Evolutionary conservation across 1,140 invertebrate species (phyloP), one percentile per base, ranked within the genome.

Genomic region (Dinoponera quadriceps): DNA sequence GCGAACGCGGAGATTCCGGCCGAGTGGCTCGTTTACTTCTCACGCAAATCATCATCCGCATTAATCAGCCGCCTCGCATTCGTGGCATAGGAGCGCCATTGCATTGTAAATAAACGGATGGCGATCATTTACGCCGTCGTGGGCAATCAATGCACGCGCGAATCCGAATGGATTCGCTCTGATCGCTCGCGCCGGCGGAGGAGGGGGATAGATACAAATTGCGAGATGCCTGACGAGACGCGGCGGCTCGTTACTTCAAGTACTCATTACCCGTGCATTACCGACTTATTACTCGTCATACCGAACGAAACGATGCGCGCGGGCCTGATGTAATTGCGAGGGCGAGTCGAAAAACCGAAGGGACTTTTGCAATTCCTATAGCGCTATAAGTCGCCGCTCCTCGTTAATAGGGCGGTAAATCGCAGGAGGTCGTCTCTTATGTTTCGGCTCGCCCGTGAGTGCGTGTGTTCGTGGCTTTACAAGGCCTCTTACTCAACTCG

Each of bases 161-260:
- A 86, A 85, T 85, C 65, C 59, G 59, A 86, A 87, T 77, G 66
- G 85, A 86, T 86, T 54, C 69, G 49, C 84, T 72, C 85, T 25
- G 72, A 83, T 86, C 84, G 55, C 51, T 68, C 62, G 33, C 54
- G 20, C 22, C 27, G 14, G 69, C 22, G 44, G 13, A 4, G 27
- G 18, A 3, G 57, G 5, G 38, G 38, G 49, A 86, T 69, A 75
- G 84, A 82, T 71, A 77, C 65, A 62, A 74, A 85, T 86, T 65
- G 65, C 78, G 68, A 44, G 38, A 62, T 25, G 80, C 55, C 33
- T 69, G 18, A 59, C 59, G 33, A 83, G 72, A 77, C 63, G 33
- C 49, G 65, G 14, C 22, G 22, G 72, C 81, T 75, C 29, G 72
- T 83, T 75, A 77, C 72, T 77, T 33, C 65, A n/a, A 20, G 65